phyloP scores from a whole-genome alignment of 1,140 invertebrate genomes.

The Apis dorsata region DNA sequence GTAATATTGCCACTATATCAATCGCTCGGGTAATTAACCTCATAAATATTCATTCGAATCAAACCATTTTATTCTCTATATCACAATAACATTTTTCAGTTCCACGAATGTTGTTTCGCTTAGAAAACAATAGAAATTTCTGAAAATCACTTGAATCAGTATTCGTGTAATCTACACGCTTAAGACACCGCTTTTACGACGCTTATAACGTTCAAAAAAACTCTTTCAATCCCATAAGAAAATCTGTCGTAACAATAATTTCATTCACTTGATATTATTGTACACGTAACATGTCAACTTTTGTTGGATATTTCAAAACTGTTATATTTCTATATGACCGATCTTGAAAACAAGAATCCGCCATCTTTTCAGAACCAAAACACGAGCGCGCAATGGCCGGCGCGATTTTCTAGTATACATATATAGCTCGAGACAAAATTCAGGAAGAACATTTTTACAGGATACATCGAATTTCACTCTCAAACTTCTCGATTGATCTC shows the following conservation, averaged over 20 bases:
- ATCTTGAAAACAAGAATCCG: slow-evolving; percentile 68
- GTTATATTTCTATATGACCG: slow-evolving; percentile 37
- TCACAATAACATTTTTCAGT: background rate
- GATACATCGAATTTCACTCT: background rate
- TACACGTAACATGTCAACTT: slow-evolving; percentile 47
- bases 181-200: slow-evolving; percentile 29
- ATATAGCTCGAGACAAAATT: slow-evolving; percentile 4
- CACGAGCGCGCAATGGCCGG: slow-evolving; percentile 72
- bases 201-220: background rate
- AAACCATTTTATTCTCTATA: slow-evolving; percentile 15
- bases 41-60: background rate
- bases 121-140: slow-evolving; percentile 18
- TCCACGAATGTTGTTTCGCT: slow-evolving; percentile 8
- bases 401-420: slow-evolving; percentile 37
- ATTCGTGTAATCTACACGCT: slow-evolving; percentile 19
- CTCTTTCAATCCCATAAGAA: background rate
- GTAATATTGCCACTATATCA: slow-evolving; percentile 1
- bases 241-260: slow-evolving; percentile 19
- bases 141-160: slow-evolving; percentile 19
- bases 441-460: background rate
- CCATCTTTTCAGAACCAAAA: slow-evolving; percentile 72
- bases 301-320: slow-evolving; percentile 43
- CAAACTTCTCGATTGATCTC: background rate
- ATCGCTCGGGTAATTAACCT: slow-evolving; percentile 5
- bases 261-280: slow-evolving; percentile 5